Conservation (phyloP, 2,888 invertebrate species). For the Leistus spinibarbis region DNA sequence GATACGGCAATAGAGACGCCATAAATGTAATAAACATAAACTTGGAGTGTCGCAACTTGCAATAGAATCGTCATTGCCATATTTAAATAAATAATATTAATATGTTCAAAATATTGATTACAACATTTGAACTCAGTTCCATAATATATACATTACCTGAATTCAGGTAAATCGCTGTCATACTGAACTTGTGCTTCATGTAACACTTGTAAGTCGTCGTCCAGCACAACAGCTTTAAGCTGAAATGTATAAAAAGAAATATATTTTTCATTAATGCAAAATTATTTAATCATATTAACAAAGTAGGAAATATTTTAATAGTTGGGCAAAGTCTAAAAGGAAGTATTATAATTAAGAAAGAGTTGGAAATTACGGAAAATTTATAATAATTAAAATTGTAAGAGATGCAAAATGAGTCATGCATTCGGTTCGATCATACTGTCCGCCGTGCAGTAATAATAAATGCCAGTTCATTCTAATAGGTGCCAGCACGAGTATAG, state of each 20-base stretch:
- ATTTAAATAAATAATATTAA: neutral
- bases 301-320: neutral
- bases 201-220: conserved; percentile 72
- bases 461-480: neutral
- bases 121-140: no score
- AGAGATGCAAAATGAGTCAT: no score
- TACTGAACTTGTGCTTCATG: conserved; percentile 86
- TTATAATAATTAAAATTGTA: no score
- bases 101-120: neutral
- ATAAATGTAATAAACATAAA: no score
- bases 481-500: conserved; percentile 4
- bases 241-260: conserved; percentile 56
- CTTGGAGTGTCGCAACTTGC: no score
- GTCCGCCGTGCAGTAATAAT: neutral
- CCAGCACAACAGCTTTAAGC: conserved; percentile 88
- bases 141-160: conserved; percentile 63
- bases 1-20: no score
- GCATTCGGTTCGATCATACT: no score
- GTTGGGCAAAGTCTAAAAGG: neutral
- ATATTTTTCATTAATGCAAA: conserved; percentile 13
- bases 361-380: no score
- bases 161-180: conserved; percentile 93
- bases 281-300: neutral
- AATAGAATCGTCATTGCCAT: no score
- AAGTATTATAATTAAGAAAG: no score